phyloP scores from a whole-genome alignment of 2,113 vertebrate species.

The Cochlearius cochlearius region DNA sequence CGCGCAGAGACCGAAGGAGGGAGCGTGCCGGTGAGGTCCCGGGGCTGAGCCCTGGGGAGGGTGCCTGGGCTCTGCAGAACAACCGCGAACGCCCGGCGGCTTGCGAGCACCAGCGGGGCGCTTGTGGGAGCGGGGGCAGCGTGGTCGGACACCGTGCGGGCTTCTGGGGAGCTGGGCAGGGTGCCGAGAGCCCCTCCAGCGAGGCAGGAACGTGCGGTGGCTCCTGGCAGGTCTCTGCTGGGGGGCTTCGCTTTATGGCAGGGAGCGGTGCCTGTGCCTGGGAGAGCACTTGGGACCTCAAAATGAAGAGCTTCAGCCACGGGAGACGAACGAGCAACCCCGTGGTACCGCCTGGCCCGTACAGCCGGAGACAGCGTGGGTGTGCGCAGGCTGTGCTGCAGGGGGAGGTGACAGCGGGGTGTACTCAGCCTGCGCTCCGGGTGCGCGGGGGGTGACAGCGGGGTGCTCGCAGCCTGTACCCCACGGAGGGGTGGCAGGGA shows the following conservation, averaged over 20 bases:
- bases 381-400: not conserved
- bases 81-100: not conserved
- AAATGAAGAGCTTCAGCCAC: not conserved
- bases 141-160: fast-evolving
- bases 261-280: not conserved
- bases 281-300: not conserved
- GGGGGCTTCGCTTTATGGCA: not conserved
- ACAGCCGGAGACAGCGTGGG: not conserved
- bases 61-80: not conserved
- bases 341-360: not conserved
- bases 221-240: not conserved
- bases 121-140: not conserved
- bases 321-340: not conserved
- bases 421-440: too few species aligned
- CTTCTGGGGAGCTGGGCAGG: not conserved
- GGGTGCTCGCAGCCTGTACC: not conserved
- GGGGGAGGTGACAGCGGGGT: too few species aligned
- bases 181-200: fast-evolving
- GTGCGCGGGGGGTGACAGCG: not conserved
- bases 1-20: fast-evolving
- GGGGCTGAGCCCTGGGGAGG: not conserved
- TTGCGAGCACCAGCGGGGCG: not conserved
- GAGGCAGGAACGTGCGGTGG: not conserved
- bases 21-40: fast-evolving
- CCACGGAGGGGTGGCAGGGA: not conserved